phyloP scores from a whole-genome alignment of 1,140 invertebrate species.

The Heliconius congener region DNA sequence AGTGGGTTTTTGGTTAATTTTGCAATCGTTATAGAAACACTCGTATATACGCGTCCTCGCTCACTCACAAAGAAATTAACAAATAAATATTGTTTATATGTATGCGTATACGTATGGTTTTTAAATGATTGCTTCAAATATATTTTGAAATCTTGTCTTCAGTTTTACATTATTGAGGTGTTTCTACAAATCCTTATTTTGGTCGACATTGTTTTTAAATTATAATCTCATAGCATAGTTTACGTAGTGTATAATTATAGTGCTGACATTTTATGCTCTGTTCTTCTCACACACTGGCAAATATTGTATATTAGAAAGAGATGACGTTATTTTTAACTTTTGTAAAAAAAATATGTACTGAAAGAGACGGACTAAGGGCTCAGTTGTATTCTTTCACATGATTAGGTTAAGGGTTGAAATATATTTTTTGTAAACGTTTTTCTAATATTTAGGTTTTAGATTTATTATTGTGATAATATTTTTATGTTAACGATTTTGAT shows the following conservation, averaged over 20 bases:
- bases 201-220: not conserved
- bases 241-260: not conserved
- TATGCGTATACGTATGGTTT: too few relatives aligned
- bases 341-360: not conserved
- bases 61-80: too few relatives aligned
- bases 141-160: slow-evolving; percentile 32
- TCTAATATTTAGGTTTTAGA: slow-evolving; percentile 38
- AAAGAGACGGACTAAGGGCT: not conserved
- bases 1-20: slow-evolving; percentile 12
- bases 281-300: not conserved
- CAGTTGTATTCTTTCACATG: not conserved
- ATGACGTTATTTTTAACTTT: not conserved
- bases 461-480: slow-evolving; percentile 46
- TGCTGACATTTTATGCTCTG: not conserved
- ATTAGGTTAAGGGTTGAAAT: not conserved
- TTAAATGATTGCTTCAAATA: not conserved
- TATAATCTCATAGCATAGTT: slow-evolving; percentile 37
- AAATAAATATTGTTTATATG: too few relatives aligned
- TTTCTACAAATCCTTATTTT: not conserved
- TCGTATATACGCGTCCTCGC: too few relatives aligned
- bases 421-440: slow-evolving; percentile 40
- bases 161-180: slow-evolving; percentile 66
- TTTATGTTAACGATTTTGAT: slow-evolving; percentile 41
- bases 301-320: not conserved
- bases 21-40: too few relatives aligned